These are phyloP conservation scores for Oophaga pumilio DNA, from an alignment of 2,113 vertebrate genomes.

Conservation along the genomic window DNA sequence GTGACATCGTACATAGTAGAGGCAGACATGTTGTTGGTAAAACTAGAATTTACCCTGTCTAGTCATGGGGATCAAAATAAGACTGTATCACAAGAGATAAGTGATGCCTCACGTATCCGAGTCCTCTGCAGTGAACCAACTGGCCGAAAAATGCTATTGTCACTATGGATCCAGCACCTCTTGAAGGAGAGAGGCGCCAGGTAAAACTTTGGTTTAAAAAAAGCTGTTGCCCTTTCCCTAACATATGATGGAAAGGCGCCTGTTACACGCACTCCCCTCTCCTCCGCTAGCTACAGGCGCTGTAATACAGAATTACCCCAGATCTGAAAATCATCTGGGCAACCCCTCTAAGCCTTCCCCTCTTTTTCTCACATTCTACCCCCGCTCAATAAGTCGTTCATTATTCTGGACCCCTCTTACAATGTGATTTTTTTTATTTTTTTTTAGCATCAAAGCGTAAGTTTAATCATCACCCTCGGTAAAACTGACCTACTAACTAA, in stretches of 20 bases:
- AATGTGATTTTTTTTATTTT: neutral
- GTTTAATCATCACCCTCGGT: neutral
- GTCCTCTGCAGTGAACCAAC: neutral
- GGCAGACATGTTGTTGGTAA: neutral
- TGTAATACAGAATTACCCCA: neutral
- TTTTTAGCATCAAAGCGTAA: neutral
- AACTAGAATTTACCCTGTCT: neutral
- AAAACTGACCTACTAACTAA: slow-evolving; percentile 33
- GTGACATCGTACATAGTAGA: neutral
- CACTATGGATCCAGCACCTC: neutral
- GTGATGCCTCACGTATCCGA: neutral
- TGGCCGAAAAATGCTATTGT: neutral
- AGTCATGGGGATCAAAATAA: neutral
- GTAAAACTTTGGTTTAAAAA: neutral
- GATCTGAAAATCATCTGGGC: neutral
- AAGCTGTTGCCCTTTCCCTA: neutral
- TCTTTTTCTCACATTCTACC: neutral
- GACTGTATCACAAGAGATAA: neutral
- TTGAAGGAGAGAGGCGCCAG: neutral
- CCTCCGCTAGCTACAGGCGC: neutral
- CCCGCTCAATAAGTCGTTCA: neutral
- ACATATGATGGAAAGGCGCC: no score
- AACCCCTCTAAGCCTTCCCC: neutral
- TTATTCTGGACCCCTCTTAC: neutral
- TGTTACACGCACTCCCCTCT: no score